These are phyloP conservation scores for Alaudala cheleensis DNA, from an alignment of 2,113 vertebrate species.

Conservation along the genomic window DNA sequence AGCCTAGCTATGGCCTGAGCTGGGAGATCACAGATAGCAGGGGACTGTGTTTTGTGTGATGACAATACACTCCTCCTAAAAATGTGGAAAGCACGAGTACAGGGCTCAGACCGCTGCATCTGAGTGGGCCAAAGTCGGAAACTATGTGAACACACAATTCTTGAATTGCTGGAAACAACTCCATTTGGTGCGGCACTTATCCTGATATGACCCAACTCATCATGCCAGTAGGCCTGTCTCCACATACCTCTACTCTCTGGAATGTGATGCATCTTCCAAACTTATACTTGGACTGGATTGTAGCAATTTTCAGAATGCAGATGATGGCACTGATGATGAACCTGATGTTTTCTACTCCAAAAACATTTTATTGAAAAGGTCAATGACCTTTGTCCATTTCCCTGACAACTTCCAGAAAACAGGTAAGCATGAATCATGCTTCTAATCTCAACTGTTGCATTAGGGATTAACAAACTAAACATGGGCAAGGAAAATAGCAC, in stretches of 20 bases:
- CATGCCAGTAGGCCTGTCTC: not conserved
- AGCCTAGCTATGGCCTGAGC: not conserved
- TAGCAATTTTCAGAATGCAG: not conserved
- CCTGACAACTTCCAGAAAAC: not conserved
- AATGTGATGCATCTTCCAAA: not conserved
- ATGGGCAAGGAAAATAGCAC: not conserved
- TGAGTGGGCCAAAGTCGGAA: not conserved
- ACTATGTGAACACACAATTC: not conserved
- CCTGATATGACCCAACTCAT: not conserved
- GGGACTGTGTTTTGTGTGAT: not conserved
- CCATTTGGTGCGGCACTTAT: not conserved
- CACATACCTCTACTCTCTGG: not conserved
- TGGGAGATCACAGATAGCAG: not conserved
- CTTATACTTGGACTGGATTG: not conserved
- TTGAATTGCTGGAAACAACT: not conserved
- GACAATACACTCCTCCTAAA: not conserved
- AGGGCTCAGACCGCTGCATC: not conserved
- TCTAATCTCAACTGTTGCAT: not conserved
- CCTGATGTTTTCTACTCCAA: not conserved
- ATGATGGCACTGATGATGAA: not conserved
- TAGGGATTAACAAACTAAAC: not conserved
- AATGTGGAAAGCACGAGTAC: not conserved
- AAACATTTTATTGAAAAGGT: not conserved
- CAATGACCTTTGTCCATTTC: not conserved
- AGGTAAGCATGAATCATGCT: not conserved